Base-by-base conservation (phyloP, 2,888 invertebrate genomes). In the Iselma pallidipennis region DNA sequence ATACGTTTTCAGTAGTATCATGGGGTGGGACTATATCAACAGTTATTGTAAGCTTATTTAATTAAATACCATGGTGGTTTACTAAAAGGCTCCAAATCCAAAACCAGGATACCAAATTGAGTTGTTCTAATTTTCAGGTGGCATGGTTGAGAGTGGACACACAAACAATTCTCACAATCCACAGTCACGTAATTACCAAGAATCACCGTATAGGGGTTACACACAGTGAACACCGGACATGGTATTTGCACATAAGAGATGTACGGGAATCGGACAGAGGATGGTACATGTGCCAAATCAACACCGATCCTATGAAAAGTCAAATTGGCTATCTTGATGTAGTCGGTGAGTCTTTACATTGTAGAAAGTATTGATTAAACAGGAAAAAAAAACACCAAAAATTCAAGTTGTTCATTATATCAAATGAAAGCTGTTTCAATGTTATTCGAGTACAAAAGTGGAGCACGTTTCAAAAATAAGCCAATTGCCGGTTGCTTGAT, bases 111-210 rank as follows among this genome's bases (percentile, higher is more conserved):
- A 51, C 51, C 49, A 54, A 56, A 61, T 57, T 49, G 57, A 48
- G 19, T 49, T 57, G 52, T 66, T 49, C 66, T 64, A 64, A 63
- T 64, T 82, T 83, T 48, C 83, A 95, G 94, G 93, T 94, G 75
- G 94, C 94, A 76, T 95, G 94, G 94, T 85, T 94, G 60, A 88
- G 93, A 66, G 94, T 94, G 57, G 94, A 94, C 84, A 94, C 94
- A 33, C 94, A 95, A 81, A 94, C 94, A 7, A 93, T 95, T 74
- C 85, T 95, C 71, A 94, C 94, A 48, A 94, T 95, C 75, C 93
- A 93, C 66, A 90, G 88, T 74, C 92, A 94, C 83, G 93, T 94
- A 78, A 94, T 94, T 80, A 94, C 94, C 61, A 92, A 94, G 83
- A 94, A 94, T 83, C 92, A 94, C 81, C 87, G 94, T 70, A 91